phyloP scores from a whole-genome alignment of 2,113 vertebrate genomes.

The Pluvianellus socialis region DNA sequence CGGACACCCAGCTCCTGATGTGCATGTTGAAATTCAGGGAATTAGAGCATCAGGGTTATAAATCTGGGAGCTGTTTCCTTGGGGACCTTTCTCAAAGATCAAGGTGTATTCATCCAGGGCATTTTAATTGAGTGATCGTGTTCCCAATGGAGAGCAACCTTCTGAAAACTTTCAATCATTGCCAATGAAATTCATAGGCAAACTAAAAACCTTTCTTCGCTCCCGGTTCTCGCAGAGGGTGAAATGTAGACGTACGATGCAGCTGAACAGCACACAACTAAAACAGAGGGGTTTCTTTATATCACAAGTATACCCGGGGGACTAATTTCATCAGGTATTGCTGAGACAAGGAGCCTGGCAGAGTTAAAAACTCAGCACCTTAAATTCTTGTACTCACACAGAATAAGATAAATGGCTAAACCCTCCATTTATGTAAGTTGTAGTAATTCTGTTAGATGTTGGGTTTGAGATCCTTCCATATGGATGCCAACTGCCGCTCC shows the following conservation, averaged over 20 bases:
- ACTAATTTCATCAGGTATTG: not conserved
- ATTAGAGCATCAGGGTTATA: not conserved
- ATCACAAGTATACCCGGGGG: not conserved
- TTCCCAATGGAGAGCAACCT: not conserved
- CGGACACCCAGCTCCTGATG: not conserved
- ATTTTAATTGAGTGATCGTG: no score
- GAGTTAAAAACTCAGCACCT: not conserved
- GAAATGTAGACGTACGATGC: not conserved
- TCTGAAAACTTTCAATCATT: not conserved
- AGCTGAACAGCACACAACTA: not conserved
- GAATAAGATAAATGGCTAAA: not conserved
- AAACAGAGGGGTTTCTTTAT: not conserved
- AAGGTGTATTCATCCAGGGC: not conserved
- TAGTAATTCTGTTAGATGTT: not conserved
- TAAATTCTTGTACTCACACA: not conserved
- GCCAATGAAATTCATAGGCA: not conserved
- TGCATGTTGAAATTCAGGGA: not conserved
- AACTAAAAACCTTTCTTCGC: not conserved
- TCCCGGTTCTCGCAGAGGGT: fast-evolving
- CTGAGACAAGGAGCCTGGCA: not conserved
- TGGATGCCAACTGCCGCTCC: constrained; percentile 6
- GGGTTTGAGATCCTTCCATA: not conserved
- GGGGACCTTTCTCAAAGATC: not conserved
- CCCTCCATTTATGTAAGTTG: not conserved
- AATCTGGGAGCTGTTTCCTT: not conserved